Base-by-base conservation (phyloP, 2,113 vertebrate genomes). In the Delphinus delphis region DNA sequence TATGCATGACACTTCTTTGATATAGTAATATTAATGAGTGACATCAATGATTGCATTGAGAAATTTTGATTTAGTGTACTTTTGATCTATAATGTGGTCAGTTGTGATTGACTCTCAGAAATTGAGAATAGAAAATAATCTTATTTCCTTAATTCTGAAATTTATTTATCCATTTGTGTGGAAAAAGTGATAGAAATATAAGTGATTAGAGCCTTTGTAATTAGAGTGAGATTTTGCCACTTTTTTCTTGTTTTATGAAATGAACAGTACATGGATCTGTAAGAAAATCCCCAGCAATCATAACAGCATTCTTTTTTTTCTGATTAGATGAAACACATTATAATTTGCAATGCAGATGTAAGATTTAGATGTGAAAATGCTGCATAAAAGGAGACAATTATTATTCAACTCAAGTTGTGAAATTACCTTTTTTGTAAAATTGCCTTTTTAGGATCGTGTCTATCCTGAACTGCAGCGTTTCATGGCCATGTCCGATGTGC, bases 391-490 rank as follows among this genome's bases (percentile, higher is more conserved):
- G 25, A 3, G 21, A 33, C 95, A 1, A 0, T 9, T 7, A 88
- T 17, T 95, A 97, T 74, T 92, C 82, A 97, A 11, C 3, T 84
- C 1, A 38, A 84, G 36, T 93, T 44, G 23, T 21, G 28, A 84
- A 90, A 73, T 97, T 63, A 71, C n/a, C 79, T 20, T 74, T 87
- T 92, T 91, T 94, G 85, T 71, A 31, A 96, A 90, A 83, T 38
- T 88, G 50, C 26, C 55, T 92, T 90, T 36, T 60, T 97, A 99
- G 99, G 99, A 99, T 97, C 99, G 99, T 58, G 98, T 99, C 65
- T 99, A 99, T 97, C 99, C 99, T 47, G 99, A 99, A 92, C 98
- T 99, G 80, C 99, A 99, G 98, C 99, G 99, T 73, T 98, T 99
- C 92, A 99, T 99, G 98, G 98, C 97, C 0, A 97, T 98, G 96